Base-by-base conservation (phyloP, 2,888 invertebrate genomes). In the Dioctria rufipes region DNA sequence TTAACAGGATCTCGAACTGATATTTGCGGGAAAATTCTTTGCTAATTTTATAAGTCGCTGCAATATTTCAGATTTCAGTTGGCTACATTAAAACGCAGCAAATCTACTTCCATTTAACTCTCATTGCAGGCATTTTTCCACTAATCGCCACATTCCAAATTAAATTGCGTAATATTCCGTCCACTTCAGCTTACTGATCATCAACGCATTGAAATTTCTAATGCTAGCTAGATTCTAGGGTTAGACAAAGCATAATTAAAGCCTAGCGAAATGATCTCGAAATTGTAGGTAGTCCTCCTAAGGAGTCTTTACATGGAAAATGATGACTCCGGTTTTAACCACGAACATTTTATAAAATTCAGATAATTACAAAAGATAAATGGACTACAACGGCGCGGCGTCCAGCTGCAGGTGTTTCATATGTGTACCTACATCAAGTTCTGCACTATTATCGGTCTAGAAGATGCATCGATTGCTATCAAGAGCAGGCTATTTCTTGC, bases 341-440 rank as follows among this genome's bases (percentile, higher is more conserved):
- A 40, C 39, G 40, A 73, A 42, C 42, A 42, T 73, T 58, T 51
- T 60, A 73, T 60, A 58, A 54, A 61, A 58, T 39, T 42, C 73
- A n/a, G 73, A 73, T 73, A 73, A 73, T 73, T 73, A 42, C 73
- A 13, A 6, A 3, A 73, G 73, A 73, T 73, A 73, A 58, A 73
- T 58, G 13, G 42, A 73, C 58, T 60, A 58, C 60, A 58, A 58
- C 40, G 58, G 9, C 42, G 58, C 11, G 11, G 11, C n/a, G 25
- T 4, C 13, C 37, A 51, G n/a, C 54, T 60, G 60, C 73, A 73
- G 73, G 58, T 73, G 73, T 60, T 73, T 61, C 39, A 25, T 37
- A 11, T 11, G 2, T 11, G 51, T 2, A 51, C 11, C 4, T 39
- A 13, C 61, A 3, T 6, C 3, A 54, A 73, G 73, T 42, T 40